phyloP scores from a whole-genome alignment of 1,140 invertebrate species.

The Grapholita molesta region DNA sequence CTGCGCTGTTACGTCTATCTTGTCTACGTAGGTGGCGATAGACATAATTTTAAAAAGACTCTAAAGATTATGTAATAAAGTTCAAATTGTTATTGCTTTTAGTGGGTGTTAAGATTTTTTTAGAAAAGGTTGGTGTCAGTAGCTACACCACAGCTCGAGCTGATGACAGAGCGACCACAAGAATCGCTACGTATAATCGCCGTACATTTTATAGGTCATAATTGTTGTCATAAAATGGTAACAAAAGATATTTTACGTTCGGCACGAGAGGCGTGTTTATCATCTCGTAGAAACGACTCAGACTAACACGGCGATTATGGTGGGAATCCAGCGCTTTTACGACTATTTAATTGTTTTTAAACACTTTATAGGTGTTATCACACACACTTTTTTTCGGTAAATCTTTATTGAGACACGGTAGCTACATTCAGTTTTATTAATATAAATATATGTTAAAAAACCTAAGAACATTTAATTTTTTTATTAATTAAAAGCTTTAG shows the following conservation, averaged over 20 bases:
- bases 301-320: conserved; percentile 56
- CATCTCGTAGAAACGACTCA: conserved; percentile 62
- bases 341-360: conserved; percentile 64
- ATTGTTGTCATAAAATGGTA: conserved; percentile 76
- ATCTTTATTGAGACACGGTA: conserved; percentile 27
- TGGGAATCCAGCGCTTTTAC: conserved; percentile 62
- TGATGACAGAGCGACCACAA: conserved; percentile 67
- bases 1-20: conserved; percentile 28
- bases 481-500: conserved; percentile 22
- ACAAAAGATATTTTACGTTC: conserved; percentile 75
- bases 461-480: background rate
- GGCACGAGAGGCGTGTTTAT: conserved; percentile 70
- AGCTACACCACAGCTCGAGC: conserved; percentile 36
- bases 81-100: conserved; percentile 22
- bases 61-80: conserved; percentile 24
- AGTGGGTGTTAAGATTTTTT: conserved; percentile 26
- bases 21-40: conserved; percentile 22
- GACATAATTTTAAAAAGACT: conserved; percentile 20
- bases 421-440: conserved; percentile 18
- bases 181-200: conserved; percentile 70
- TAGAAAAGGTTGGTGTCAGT: conserved; percentile 31
- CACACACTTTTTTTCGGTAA: conserved; percentile 35
- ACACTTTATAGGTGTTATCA: conserved; percentile 36
- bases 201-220: conserved; percentile 75
- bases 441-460: conserved; percentile 20